Conservation (phyloP, 1,140 invertebrate species). For the Pseudomyrmex concolor region DNA sequence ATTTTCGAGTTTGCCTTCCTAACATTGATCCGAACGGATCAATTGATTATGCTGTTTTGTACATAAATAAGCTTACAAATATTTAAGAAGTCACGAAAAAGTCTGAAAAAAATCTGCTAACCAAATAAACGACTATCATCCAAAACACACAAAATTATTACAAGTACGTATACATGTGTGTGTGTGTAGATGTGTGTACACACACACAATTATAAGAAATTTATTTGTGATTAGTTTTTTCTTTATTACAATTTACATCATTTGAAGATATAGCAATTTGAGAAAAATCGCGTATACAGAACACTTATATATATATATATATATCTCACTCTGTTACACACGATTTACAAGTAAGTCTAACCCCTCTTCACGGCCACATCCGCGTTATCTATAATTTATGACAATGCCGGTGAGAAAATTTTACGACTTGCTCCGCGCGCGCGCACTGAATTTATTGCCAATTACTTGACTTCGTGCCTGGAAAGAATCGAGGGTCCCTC, state of each 20-base stretch:
- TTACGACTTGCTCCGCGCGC: slow-evolving; percentile 67
- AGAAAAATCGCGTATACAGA: too few relatives aligned
- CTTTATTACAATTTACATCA: too few relatives aligned
- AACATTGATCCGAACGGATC: slow-evolving; percentile 6
- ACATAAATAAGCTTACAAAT: slow-evolving; percentile 46
- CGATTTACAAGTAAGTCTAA: slow-evolving; percentile 66
- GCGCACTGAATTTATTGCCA: slow-evolving; percentile 69
- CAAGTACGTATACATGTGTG: too few relatives aligned
- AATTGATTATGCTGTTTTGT: slow-evolving; percentile 15
- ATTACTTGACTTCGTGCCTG: slow-evolving; percentile 75
- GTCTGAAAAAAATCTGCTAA: slow-evolving; percentile 11
- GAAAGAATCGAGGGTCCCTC: slow-evolving; percentile 69
- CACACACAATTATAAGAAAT: too few relatives aligned
- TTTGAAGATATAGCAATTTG: too few relatives aligned
- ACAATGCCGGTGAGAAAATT: slow-evolving; percentile 72
- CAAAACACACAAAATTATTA: not conserved
- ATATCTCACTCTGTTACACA: slow-evolving; percentile 51
- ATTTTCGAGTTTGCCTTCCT: slow-evolving; percentile 51
- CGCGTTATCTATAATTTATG: slow-evolving; percentile 75
- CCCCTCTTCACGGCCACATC: slow-evolving; percentile 3
- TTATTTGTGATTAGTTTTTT: too few relatives aligned
- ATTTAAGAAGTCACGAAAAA: not conserved
- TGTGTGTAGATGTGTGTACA: too few relatives aligned
- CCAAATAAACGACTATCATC: not conserved
- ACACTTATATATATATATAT: not conserved